These are phyloP conservation scores for Nothoprocta pentlandii DNA, from an alignment of 2,113 vertebrate genomes.

Conservation along the genomic window DNA sequence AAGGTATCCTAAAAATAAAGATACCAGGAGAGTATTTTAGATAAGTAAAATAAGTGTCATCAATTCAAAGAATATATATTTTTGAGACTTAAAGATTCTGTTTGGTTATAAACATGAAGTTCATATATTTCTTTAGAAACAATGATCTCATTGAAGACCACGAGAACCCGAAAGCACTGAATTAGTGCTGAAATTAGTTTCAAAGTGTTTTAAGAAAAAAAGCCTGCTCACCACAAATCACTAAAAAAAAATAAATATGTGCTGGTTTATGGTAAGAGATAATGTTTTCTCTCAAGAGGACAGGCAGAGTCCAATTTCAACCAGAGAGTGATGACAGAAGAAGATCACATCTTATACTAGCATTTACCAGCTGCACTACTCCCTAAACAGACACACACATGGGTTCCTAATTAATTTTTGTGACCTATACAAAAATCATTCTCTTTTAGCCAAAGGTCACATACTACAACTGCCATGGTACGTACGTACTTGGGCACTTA, in stretches of 20 bases:
- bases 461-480: not conserved
- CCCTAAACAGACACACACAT: not conserved
- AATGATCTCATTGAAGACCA: not conserved
- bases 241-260: not conserved
- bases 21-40: not conserved
- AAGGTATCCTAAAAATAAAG: not conserved
- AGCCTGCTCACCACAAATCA: not conserved
- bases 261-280: not conserved
- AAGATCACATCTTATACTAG: not conserved
- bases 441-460: not conserved
- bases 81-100: not conserved
- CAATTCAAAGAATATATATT: not conserved
- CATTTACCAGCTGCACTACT: not conserved
- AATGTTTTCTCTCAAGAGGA: constrained; percentile 26
- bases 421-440: not conserved
- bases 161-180: not conserved
- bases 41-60: not conserved
- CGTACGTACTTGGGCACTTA: not conserved
- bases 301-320: not conserved
- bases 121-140: not conserved
- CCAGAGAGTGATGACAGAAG: not conserved
- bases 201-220: not conserved
- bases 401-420: not conserved
- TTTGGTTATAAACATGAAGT: not conserved
- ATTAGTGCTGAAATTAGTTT: not conserved